Base-by-base conservation (phyloP, 2,888 invertebrate species). In the Erpobdella octoculata region DNA sequence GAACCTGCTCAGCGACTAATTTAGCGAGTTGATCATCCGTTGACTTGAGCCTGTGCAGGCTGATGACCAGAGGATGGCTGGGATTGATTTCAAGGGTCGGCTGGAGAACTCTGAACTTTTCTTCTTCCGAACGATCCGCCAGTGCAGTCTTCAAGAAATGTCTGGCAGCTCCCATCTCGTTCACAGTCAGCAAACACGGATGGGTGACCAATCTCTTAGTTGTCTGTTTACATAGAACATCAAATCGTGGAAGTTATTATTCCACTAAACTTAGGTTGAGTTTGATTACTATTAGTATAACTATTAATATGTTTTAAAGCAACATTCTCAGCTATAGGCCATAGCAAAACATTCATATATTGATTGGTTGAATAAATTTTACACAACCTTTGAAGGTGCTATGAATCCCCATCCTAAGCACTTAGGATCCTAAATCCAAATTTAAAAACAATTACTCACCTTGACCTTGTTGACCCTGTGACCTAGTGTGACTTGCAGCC, bases 131-230 rank as follows among this genome's bases (percentile, higher is more conserved):
- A 8, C 68, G 79, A 71, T 81, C 82, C n/a, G 80, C 81, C 48
- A 92, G 89, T 79, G 93, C 92, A 0, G 93, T 93, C 71, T 91
- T 88, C 71, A 96, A 89, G 80, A 96, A 95, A 83, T 96, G 95
- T 62, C 97, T 86, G 0, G 96, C 95, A 1, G 93, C 91, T 0
- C 92, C 95, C 93, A 96, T 95, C 84, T 97, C 95, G 77, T 91
- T 91, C 0, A 96, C 93, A 0, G 93, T 93, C 1, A 97, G 88
- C 0, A 95, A 91, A 81, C 95, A 96, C 0, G 97, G 96, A 85
- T 97, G 82, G 0, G 88, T 87, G 78, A 92, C 92, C 58, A 96
- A 85, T 71, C 91, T 88, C 41, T 88, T 88, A 0, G 95, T 96
- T 1, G 90, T 89, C 83, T 85, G 58, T 9, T 18, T 18, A 41